phyloP scores from a whole-genome alignment of 2,888 invertebrate species.

The Sylvicola fuscatus region DNA sequence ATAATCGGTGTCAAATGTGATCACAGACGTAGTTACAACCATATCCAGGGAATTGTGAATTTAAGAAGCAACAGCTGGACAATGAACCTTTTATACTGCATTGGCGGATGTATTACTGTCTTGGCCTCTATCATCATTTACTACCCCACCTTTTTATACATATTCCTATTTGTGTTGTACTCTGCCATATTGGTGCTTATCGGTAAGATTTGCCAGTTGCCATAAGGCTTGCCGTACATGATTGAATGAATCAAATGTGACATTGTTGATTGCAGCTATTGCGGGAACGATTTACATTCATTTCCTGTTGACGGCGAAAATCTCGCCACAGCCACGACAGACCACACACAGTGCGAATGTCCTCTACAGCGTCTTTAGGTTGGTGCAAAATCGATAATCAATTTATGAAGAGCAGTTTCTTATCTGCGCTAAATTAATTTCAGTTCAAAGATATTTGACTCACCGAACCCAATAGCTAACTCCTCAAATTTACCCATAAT shows the following conservation, averaged over 20 bases:
- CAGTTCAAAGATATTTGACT: conserved; percentile 22
- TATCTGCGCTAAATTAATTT: conserved; percentile 1
- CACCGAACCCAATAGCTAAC: conserved; percentile 23
- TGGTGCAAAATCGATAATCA: conserved; percentile 15
- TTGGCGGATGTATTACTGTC: conserved; percentile 11
- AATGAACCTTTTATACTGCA: conserved; percentile 10
- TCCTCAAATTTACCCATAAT: conserved; percentile 48
- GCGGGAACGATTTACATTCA: conserved; percentile 22
- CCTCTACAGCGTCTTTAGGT: background rate
- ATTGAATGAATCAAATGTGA: background rate
- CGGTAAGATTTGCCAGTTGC: conserved; percentile 13
- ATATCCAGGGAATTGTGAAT: no score
- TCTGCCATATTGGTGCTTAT: conserved; percentile 19
- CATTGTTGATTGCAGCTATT: conserved; percentile 14
- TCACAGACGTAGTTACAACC: no score
- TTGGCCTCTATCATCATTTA: conserved; percentile 22
- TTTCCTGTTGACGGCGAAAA: conserved; percentile 21
- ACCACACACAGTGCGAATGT: no score
- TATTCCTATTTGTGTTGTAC: conserved; percentile 21
- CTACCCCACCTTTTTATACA: conserved; percentile 23
- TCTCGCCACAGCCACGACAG: conserved; percentile 16
- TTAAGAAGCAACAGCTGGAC: background rate
- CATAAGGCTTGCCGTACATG: no score
- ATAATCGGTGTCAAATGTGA: no score
- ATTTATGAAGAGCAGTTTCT: conserved; percentile 20